These are phyloP conservation scores for Thymelicus lineola DNA, from an alignment of 2,888 invertebrate genomes.

Conservation along the genomic window DNA sequence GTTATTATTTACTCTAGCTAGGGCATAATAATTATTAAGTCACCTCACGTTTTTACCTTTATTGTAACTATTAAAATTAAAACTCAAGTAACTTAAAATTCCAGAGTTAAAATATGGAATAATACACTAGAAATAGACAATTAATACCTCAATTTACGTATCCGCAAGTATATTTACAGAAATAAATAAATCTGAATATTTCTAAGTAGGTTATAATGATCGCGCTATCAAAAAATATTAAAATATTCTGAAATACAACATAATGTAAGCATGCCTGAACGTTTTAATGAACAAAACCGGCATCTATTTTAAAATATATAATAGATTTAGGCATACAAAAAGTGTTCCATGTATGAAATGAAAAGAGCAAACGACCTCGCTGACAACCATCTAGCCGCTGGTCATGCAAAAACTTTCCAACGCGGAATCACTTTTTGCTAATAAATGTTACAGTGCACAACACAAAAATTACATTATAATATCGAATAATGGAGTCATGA, in stretches of 20 bases:
- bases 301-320: conserved; percentile 1
- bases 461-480: conserved; percentile 33
- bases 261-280: background rate
- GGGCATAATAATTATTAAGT: too few relatives aligned
- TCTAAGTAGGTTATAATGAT: background rate
- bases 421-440: conserved; percentile 34
- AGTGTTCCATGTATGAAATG: conserved; percentile 14
- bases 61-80: too few relatives aligned
- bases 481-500: conserved; percentile 35
- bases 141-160: too few relatives aligned
- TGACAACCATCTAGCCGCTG: conserved; percentile 17
- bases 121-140: too few relatives aligned
- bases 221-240: background rate
- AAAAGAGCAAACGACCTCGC: conserved; percentile 25
- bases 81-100: too few relatives aligned
- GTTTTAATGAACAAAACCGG: background rate
- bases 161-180: too few relatives aligned
- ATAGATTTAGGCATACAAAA: conserved; percentile 7
- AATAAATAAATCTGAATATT: too few relatives aligned
- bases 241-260: background rate
- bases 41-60: too few relatives aligned
- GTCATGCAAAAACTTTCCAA: conserved; percentile 32
- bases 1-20: too few relatives aligned
- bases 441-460: conserved; percentile 33
- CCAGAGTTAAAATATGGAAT: too few relatives aligned